phyloP scores from a whole-genome alignment of 2,113 vertebrate genomes.

The Stigmatopora argus region DNA sequence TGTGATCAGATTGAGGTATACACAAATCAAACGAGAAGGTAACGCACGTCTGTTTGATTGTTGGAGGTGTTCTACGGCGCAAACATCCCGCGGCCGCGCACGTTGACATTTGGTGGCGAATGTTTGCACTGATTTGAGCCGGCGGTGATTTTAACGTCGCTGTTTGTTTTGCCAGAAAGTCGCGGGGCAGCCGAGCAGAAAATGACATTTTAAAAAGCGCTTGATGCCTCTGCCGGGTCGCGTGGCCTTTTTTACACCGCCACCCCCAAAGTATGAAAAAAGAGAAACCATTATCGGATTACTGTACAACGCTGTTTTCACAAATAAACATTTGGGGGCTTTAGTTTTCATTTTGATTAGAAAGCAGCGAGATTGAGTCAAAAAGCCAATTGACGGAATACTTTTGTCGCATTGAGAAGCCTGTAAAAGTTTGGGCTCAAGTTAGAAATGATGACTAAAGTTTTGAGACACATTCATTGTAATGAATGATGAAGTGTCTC shows the following conservation, averaged over 20 bases:
- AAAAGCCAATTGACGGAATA: not conserved
- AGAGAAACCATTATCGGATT: not conserved
- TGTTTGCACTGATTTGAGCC: conserved; percentile 28
- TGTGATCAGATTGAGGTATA: not conserved
- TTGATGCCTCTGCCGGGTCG: conserved; percentile 48
- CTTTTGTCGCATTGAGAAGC: not conserved
- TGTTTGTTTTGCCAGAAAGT: conserved; percentile 69
- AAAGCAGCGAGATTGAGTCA: not conserved
- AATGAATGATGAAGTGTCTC: not conserved
- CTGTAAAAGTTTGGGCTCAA: not conserved
- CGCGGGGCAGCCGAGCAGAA: conserved; percentile 76
- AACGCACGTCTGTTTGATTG: not conserved
- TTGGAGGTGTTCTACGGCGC: not conserved
- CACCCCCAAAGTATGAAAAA: conserved; percentile 14
- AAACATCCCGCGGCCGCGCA: conserved; percentile 16
- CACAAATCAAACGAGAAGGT: not conserved
- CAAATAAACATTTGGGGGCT: not conserved
- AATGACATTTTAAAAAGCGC: conserved; percentile 74
- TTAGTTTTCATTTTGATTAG: conserved; percentile 4
- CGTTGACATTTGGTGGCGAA: conserved; percentile 41
- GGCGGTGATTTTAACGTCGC: conserved; percentile 61
- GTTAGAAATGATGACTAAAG: not conserved
- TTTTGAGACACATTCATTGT: not conserved
- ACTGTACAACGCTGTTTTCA: not conserved
- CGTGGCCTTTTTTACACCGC: conserved; percentile 62